A percentile compares a stretch with the other conserved stretches of the same genome.
Conservation (phyloP, 2,888 invertebrate species). For the Acholoe squamosa region DNA sequence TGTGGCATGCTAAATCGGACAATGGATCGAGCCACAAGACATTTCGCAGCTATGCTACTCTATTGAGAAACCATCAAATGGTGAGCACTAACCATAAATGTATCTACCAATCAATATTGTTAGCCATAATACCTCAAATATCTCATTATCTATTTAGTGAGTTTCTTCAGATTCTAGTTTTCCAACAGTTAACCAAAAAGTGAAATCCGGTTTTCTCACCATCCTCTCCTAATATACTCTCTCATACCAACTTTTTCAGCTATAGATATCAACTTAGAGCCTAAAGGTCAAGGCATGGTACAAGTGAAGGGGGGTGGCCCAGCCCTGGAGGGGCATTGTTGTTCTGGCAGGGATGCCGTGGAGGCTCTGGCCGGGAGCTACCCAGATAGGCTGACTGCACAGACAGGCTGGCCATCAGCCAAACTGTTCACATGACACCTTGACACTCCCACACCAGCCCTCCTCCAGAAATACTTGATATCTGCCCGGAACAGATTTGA, state of each 20-base stretch:
- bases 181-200: too few species aligned
- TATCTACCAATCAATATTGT: too few species aligned
- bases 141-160: too few species aligned
- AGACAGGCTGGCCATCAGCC: not conserved
- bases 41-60: too few species aligned
- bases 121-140: too few species aligned
- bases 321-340: not conserved
- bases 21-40: too few species aligned
- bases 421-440: conserved; percentile 12
- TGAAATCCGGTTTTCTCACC: too few species aligned
- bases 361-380: not conserved
- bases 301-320: not conserved
- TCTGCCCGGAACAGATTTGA: not conserved
- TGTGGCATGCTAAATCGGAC: too few species aligned
- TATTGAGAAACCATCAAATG: too few species aligned
- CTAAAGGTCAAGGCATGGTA: conserved; percentile 2
- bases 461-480: not conserved
- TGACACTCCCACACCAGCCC: not conserved
- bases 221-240: too few species aligned
- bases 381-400: not conserved
- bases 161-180: too few species aligned
- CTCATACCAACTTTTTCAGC: not conserved
- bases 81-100: too few species aligned
- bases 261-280: not conserved
- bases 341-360: not conserved